Conservation (phyloP, 2,113 vertebrate genomes). For the Aptenodytes forsteri region DNA sequence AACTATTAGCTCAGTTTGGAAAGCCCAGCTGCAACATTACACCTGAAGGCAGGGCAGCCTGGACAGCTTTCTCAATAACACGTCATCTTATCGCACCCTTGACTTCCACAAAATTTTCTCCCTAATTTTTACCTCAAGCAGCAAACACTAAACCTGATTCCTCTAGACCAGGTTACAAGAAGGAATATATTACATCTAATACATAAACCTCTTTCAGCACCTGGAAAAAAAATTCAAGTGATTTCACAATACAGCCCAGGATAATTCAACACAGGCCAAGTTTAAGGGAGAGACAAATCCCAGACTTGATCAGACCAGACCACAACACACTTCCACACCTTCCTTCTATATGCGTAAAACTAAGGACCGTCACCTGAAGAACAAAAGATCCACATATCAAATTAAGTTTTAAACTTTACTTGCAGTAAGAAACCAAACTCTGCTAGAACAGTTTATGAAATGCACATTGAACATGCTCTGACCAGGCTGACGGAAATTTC, state of each 20-base stretch:
- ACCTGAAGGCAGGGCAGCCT: background rate
- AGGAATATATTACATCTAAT: background rate
- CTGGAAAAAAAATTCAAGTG: background rate
- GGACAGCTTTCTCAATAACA: background rate
- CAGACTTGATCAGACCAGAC: background rate
- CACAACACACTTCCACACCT: background rate
- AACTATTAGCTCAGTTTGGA: background rate
- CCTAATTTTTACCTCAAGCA: background rate
- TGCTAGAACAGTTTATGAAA: too few species aligned
- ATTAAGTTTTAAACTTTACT: background rate
- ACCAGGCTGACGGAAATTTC: background rate
- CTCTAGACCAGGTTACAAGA: too few species aligned
- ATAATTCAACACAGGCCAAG: too few species aligned
- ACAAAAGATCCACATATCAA: background rate
- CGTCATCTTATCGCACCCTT: fast-evolving
- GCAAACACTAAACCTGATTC: fast-evolving
- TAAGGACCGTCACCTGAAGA: background rate
- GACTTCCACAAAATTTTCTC: background rate
- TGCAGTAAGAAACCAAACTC: background rate
- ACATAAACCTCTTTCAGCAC: too few species aligned
- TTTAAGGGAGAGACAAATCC: background rate
- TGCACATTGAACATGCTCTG: fast-evolving
- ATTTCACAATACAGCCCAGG: background rate
- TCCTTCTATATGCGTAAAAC: background rate
- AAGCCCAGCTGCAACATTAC: background rate